Evolutionary conservation across 2,888 invertebrate species (phyloP), one percentile per base, ranked within the genome.

Genomic region (Metalampra italica): DNA sequence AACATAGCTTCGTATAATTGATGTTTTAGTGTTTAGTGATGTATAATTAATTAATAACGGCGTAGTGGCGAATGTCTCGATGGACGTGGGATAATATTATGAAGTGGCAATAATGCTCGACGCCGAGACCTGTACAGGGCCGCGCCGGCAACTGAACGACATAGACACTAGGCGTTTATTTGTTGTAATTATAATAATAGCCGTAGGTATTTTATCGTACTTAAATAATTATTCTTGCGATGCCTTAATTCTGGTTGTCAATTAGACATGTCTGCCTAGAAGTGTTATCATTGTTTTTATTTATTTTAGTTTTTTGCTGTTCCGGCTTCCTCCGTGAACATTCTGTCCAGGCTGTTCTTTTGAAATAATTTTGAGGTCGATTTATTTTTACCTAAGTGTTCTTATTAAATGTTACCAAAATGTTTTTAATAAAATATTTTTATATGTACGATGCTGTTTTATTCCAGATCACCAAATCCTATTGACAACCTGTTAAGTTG

Each of bases 331-430:
- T 78, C 89, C 88, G 90, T 78, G 90, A 88, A 90, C 90, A 88
- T 87, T 84, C 89, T 86, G 86, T 88, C 87, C 88, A 85, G 90
- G 90, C 90, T 90, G 90, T 90, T 90, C 90, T 89, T 88, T 89
- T 88, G 71, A 87, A 90, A 90, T 90, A 71, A 90, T 90, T 90
- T 90, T 90, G 85, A 85, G 74, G 90, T 90, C 87, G 86, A 87
- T 90, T 90, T 90, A 90, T 90, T 90, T 89, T 90, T 90, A 90
- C 90, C 90, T 90, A 90, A 90, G 90, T 90, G 90, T 90, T 90
- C 90, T 90, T 90, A 90, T 90, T 90, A 90, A 90, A 90, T 90
- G 90, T 90, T 90, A 90, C 90, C 90, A 90, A 90, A 90, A 90
- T 90, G 90, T 90, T 90, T 90, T 90, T 90, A 90, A 90, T 90